Evolutionary conservation across 1,140 invertebrate genomes (phyloP).

Genomic region (Halesus radiatus): DNA sequence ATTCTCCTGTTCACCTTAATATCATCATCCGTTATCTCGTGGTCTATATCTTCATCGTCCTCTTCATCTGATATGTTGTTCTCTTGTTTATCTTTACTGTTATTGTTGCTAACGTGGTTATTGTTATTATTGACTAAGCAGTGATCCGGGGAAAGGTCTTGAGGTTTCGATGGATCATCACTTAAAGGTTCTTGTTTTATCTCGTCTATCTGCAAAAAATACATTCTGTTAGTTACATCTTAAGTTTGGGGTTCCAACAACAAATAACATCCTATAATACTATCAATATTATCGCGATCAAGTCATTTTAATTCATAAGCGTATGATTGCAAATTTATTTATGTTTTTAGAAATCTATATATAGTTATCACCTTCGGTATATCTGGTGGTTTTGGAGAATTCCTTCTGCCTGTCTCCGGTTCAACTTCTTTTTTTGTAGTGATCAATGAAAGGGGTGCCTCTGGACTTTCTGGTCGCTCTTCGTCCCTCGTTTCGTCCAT

Average conservation of each 20-base stretch:
- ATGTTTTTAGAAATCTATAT: conserved; percentile 31
- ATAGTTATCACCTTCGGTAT: conserved; percentile 66
- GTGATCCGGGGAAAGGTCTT: conserved; percentile 63
- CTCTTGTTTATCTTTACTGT: conserved; percentile 70
- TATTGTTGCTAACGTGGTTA: conserved; percentile 66
- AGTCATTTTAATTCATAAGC: too few relatives aligned
- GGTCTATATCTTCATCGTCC: conserved; percentile 57
- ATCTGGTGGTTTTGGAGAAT: conserved; percentile 68
- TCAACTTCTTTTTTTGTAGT: conserved; percentile 70
- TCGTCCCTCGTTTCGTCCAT: conserved; percentile 69
- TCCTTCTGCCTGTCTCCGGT: conserved; percentile 64
- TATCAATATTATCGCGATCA: too few relatives aligned
- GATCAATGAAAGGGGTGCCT: conserved; percentile 78
- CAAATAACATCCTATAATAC: too few relatives aligned
- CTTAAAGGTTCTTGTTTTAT: conserved; percentile 71
- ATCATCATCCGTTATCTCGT: conserved; percentile 53
- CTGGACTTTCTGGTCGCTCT: conserved; percentile 74
- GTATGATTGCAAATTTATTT: not conserved
- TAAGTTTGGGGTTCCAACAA: not conserved
- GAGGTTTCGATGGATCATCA: conserved; percentile 67
- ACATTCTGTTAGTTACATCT: conserved; percentile 17
- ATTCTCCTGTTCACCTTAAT: conserved; percentile 48
- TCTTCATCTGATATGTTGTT: conserved; percentile 66
- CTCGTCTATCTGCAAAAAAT: conserved; percentile 62
- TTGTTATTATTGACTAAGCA: conserved; percentile 70